Evolutionary conservation across 2,888 invertebrate species (phyloP).

Genomic region (Callyntrura guangdongensis): DNA sequence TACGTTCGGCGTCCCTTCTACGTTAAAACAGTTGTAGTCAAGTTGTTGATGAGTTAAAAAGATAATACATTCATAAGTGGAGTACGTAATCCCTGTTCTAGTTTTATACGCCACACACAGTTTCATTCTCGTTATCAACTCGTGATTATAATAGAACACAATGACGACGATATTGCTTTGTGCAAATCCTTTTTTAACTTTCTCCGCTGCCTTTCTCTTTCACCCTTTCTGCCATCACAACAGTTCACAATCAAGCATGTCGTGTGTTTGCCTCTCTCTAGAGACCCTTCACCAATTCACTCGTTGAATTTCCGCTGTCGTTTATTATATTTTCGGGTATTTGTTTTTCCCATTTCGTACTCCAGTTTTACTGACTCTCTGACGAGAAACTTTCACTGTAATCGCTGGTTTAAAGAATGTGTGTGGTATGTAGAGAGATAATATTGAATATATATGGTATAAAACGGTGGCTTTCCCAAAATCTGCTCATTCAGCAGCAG

Average conservation of each 20-base stretch:
- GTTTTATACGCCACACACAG: constrained; percentile 41
- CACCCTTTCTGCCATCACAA: not conserved
- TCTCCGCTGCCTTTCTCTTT: not conserved
- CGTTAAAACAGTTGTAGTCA: not conserved
- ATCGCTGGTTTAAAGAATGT: not conserved
- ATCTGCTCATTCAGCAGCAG: constrained; percentile 44
- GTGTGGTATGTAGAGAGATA: not conserved
- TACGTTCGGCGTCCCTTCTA: not conserved
- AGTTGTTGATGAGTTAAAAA: constrained; percentile 33
- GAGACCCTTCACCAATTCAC: constrained; percentile 58
- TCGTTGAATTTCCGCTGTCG: constrained; percentile 43
- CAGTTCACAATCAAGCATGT: constrained; percentile 48
- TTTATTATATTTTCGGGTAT: not conserved
- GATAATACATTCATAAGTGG: constrained; percentile 11
- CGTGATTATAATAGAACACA: not conserved
- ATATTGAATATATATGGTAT: constrained; percentile 1
- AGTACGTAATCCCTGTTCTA: constrained; percentile 17
- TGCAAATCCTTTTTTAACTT: constrained; percentile 14
- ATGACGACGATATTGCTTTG: not conserved
- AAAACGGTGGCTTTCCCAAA: not conserved
- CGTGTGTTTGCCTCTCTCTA: constrained; percentile 8
- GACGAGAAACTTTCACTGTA: constrained; percentile 2
- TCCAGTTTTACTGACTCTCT: not conserved
- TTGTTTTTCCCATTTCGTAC: not conserved
- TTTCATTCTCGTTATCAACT: not conserved